Evolutionary conservation across 2,113 vertebrate species (phyloP).

Genomic region (Zingel zingel): DNA sequence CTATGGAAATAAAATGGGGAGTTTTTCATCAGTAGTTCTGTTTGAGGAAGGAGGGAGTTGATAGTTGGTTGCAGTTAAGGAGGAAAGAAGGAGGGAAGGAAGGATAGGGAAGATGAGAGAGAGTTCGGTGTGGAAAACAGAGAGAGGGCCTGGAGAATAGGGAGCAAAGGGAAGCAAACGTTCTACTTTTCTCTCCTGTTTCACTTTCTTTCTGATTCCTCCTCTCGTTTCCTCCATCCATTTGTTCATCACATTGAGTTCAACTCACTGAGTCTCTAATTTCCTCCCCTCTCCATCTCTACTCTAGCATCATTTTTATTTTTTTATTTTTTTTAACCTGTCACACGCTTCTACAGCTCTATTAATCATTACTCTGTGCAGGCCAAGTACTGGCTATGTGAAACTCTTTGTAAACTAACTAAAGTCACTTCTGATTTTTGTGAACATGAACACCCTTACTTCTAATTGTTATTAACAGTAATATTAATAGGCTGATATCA

Average conservation of each 20-base stretch:
- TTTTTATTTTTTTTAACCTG: constrained; percentile 1
- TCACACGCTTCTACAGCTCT: constrained; percentile 6
- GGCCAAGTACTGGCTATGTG: neutral
- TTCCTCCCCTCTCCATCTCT: neutral
- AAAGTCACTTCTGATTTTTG: too few relatives aligned
- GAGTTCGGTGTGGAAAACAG: neutral
- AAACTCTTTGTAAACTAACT: constrained; percentile 3
- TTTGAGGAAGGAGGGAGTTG: constrained; percentile 7
- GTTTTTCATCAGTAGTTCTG: constrained; percentile 36
- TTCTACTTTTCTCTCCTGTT: neutral
- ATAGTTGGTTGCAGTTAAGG: neutral
- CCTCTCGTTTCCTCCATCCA: neutral
- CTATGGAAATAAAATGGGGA: constrained; percentile 50
- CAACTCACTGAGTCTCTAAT: neutral
- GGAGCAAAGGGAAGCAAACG: neutral
- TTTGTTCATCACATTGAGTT: neutral
- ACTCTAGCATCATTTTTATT: neutral
- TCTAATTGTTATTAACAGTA: too few relatives aligned
- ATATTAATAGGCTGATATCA: too few relatives aligned
- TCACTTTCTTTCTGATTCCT: neutral
- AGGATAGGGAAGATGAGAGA: neutral
- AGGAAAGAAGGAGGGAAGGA: neutral
- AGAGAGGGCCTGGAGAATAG: neutral
- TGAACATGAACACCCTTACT: too few relatives aligned
- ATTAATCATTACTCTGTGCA: constrained; percentile 4